Evolutionary conservation across 2,797 vertebrate species (phyloP), one percentile per base, ranked within the genome.

Genomic region (Characodon lateralis): DNA sequence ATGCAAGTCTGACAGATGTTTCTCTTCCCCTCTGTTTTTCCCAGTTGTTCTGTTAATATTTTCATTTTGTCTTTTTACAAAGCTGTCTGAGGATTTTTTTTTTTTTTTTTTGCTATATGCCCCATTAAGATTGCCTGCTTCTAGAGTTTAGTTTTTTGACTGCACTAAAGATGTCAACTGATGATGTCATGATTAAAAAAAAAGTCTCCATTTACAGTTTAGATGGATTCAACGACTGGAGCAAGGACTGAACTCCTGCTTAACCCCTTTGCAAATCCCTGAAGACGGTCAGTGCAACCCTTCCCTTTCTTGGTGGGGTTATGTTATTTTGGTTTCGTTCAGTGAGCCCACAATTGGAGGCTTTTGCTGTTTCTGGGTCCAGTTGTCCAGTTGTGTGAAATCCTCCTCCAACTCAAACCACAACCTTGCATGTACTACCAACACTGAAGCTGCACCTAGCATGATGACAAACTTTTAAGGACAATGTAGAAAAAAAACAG

Each of bases 361-460:
- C 6, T 77, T 79, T 51, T 53, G 78, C 78, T 82, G 78, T 46
- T 78, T 82, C 75, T 65, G 76, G 58, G 63, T 79, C 80, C 86
- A 88, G 89, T 88, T 80, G 89, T 92, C 91, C 85, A 78, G 85
- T 35, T 90, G 91, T 93, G 92, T 95, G 91, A 87, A 88, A 83
- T 86, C 78, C 76, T 83, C 82, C 79, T 84, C 74, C 77, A 80
- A 91, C 87, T 82, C 83, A 93, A 84, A 80, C 83, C 90, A 93
- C 92, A 83, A 94, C 93, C 94, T 88, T 95, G 95, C 95, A 96
- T 96, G 95, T 95, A 86, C 92, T 94, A 89, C 92, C 91, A 86
- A 94, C 95, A 94, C 94, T 93, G 95, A 96, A 95, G 94, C 94
- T 96, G 95, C 95, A 96, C 94, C 95, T 93, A 94, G 95, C 95